phyloP scores from a whole-genome alignment of 2,113 vertebrate species.

The Aldabrachelys gigantea region DNA sequence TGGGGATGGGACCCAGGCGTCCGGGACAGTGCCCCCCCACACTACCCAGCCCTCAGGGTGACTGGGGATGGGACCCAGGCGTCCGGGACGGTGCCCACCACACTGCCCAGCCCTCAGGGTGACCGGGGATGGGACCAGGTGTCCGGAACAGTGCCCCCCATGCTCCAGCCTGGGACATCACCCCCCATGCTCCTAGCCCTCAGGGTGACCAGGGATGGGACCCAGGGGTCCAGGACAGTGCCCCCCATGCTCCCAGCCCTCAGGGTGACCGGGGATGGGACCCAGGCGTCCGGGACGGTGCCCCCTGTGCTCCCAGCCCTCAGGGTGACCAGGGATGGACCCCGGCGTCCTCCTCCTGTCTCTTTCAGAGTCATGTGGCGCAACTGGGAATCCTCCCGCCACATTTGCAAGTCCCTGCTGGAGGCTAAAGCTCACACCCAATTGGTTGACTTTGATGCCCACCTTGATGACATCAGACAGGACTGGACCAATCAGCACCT shows the following conservation, averaged over 20 bases:
- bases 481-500: constrained; percentile 93
- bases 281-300: not conserved
- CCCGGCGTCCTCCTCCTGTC: no score
- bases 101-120: not conserved
- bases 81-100: rapidly evolving
- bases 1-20: no score
- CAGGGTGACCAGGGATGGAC: no score
- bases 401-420: constrained; percentile 82
- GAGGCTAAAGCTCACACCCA: constrained; percentile 81
- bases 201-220: no score
- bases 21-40: not conserved
- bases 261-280: not conserved
- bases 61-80: not conserved
- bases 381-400: constrained; percentile 90
- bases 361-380: constrained; percentile 88
- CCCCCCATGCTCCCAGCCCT: not conserved
- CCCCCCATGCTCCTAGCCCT: not conserved
- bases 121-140: not conserved
- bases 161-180: not conserved
- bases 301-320: not conserved
- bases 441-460: constrained; percentile 90
- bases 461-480: constrained; percentile 90
- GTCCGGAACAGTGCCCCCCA: not conserved
- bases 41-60: no score
- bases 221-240: no score